Conservation (phyloP, 2,888 invertebrate species). For the Smittia sp. region DNA sequence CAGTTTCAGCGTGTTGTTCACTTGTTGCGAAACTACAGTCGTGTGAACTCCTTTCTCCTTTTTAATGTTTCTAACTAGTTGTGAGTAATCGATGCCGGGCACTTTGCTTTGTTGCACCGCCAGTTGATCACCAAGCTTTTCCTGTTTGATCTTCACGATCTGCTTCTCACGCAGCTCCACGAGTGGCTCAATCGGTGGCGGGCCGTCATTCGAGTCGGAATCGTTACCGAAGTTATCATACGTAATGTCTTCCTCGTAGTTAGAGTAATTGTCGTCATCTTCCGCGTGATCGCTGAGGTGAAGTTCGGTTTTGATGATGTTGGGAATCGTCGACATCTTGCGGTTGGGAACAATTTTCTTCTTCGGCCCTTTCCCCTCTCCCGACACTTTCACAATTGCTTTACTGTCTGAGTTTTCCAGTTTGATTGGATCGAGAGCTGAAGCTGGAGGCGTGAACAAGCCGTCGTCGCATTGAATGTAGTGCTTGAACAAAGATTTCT, state of each 20-base stretch:
- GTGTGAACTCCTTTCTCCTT: neutral
- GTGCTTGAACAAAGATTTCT: slow-evolving; percentile 42
- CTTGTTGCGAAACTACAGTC: neutral
- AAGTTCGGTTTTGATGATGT: neutral
- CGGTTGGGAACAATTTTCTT: slow-evolving; percentile 21
- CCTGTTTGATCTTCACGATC: slow-evolving; percentile 13
- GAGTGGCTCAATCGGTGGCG: neutral
- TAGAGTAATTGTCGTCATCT: slow-evolving; percentile 5
- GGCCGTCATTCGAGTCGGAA: neutral
- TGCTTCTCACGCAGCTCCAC: slow-evolving; percentile 9
- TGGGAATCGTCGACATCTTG: slow-evolving; percentile 3
- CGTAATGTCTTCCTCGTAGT: slow-evolving; percentile 31
- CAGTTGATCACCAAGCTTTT: neutral
- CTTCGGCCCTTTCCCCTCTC: neutral
- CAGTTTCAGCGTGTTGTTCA: neutral
- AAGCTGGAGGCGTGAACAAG: neutral
- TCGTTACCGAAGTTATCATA: slow-evolving; percentile 31
- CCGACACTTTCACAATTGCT: neutral
- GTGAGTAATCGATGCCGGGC: neutral
- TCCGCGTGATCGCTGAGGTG: neutral
- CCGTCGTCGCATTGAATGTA: slow-evolving; percentile 42
- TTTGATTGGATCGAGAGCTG: slow-evolving; percentile 12
- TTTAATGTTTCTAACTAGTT: slow-evolving; percentile 16
- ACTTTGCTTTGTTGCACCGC: neutral
- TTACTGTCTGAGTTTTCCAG: neutral